A percentile compares a stretch with the other conserved stretches of the same genome.
phyloP scores from a whole-genome alignment of 2,797 vertebrate species.

The Sus cebifrons region DNA sequence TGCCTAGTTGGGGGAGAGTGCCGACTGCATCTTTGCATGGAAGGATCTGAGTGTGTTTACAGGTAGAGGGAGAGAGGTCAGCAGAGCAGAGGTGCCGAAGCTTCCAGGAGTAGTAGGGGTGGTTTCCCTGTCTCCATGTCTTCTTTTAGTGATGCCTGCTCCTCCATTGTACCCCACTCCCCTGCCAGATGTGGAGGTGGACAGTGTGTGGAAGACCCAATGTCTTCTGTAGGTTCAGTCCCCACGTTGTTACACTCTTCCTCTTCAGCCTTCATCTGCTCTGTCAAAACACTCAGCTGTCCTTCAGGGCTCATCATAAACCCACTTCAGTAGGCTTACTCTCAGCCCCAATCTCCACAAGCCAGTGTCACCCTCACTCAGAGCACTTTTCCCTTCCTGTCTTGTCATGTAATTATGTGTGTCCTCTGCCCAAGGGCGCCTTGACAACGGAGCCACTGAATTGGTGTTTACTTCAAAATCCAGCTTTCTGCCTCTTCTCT shows the following conservation, averaged over 20 bases:
- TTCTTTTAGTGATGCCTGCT: not conserved
- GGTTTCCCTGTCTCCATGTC: not conserved
- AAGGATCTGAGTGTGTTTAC: not conserved
- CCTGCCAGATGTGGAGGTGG: not conserved
- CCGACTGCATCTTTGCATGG: not conserved
- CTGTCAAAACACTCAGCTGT: not conserved
- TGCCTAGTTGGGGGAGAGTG: not conserved
- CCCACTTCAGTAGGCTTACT: not conserved
- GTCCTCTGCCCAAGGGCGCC: not conserved
- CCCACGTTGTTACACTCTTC: no score
- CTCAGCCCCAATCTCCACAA: not conserved
- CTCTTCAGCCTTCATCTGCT: not conserved
- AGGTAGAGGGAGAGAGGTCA: not conserved
- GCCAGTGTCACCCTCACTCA: not conserved
- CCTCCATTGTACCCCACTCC: not conserved
- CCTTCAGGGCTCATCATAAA: not conserved
- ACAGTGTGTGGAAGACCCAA: accelerated
- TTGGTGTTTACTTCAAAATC: not conserved
- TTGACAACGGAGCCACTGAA: not conserved
- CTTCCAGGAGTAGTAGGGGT: not conserved
- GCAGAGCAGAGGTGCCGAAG: not conserved
- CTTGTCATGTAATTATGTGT: not conserved
- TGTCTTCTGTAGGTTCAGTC: not conserved
- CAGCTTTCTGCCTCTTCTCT: not conserved
- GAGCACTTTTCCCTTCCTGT: not conserved